A percentile compares a stretch with the other conserved stretches of the same genome.
Evolutionary conservation across 2,888 invertebrate genomes (phyloP).

Genomic region (Hypomecis atomaria): DNA sequence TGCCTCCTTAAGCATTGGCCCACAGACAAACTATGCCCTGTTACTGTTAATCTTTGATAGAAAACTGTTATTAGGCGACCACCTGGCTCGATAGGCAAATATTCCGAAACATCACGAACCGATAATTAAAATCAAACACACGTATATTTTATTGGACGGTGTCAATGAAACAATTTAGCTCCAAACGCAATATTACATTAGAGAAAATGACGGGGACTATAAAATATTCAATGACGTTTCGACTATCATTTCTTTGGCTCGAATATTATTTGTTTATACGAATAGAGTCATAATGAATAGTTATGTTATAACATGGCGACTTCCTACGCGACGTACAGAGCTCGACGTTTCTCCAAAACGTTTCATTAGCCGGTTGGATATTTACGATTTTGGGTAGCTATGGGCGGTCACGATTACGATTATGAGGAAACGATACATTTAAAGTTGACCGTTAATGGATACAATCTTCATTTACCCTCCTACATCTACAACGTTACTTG

Average conservation of each 20-base stretch:
- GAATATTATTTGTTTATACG: constrained; percentile 54
- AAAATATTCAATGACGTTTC: constrained; percentile 37
- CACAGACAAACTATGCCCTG: constrained; percentile 61
- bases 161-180: constrained; percentile 36
- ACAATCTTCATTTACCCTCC: constrained; percentile 51
- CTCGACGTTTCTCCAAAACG: constrained; percentile 56
- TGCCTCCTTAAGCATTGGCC: constrained; percentile 68
- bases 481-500: constrained; percentile 49
- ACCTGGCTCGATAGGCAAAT: constrained; percentile 51
- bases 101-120: constrained; percentile 34
- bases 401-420: constrained; percentile 67
- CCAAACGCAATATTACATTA: constrained; percentile 30
- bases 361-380: constrained; percentile 60
- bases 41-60: constrained; percentile 55
- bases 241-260: constrained; percentile 39
- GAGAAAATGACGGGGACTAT: constrained; percentile 31
- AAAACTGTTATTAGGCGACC: constrained; percentile 56
- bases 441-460: constrained; percentile 49
- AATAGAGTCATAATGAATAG: constrained; percentile 59
- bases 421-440: constrained; percentile 58
- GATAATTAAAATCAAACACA: constrained; percentile 34
- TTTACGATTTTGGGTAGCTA: constrained; percentile 67
- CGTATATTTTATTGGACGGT: constrained; percentile 33
- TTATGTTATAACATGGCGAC: constrained; percentile 64
- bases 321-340: constrained; percentile 60